These are phyloP conservation scores for Oostethus manadensis DNA, from an alignment of 2,113 vertebrate genomes.

Conservation along the genomic window DNA sequence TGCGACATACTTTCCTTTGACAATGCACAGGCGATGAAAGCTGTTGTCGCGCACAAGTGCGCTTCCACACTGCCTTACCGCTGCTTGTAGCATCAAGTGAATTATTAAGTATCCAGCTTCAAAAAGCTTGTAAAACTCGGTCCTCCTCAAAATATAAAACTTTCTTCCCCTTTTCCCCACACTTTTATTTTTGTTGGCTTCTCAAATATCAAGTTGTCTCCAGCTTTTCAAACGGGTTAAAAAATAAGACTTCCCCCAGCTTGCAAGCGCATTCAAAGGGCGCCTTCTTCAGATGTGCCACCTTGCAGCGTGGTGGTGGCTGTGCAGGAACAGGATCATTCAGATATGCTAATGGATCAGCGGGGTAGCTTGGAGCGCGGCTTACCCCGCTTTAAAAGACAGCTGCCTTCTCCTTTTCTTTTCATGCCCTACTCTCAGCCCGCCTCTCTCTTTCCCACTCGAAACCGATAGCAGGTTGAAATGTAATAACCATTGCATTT, in stretches of 20 bases:
- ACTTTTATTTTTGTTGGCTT: conserved; percentile 69
- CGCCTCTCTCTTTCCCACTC: conserved; percentile 57
- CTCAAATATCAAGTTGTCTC: conserved; percentile 74
- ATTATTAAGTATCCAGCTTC: conserved; percentile 75
- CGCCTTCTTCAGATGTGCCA: conserved; percentile 76
- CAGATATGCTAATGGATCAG: conserved; percentile 81
- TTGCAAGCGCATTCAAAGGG: conserved; percentile 72
- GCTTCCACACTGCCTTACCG: conserved; percentile 52
- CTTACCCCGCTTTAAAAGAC: conserved; percentile 77
- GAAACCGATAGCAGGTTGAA: conserved; percentile 64
- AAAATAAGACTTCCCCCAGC: conserved; percentile 71
- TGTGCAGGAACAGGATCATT: conserved; percentile 74
- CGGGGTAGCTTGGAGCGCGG: conserved; percentile 72
- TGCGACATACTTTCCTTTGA: conserved; percentile 54
- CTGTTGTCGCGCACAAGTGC: conserved; percentile 50
- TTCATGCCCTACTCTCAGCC: conserved; percentile 63
- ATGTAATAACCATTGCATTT: conserved; percentile 68
- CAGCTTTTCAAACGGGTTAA: conserved; percentile 69
- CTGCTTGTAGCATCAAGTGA: conserved; percentile 68
- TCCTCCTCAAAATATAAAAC: conserved; percentile 65
- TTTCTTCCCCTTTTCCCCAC: conserved; percentile 53
- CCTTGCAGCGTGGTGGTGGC: conserved; percentile 74
- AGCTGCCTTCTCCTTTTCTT: conserved; percentile 74
- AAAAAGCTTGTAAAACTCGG: conserved; percentile 69
- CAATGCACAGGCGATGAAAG: conserved; percentile 29